Evolutionary conservation across 2,888 invertebrate genomes (phyloP).

Genomic region (Unio pictorum): DNA sequence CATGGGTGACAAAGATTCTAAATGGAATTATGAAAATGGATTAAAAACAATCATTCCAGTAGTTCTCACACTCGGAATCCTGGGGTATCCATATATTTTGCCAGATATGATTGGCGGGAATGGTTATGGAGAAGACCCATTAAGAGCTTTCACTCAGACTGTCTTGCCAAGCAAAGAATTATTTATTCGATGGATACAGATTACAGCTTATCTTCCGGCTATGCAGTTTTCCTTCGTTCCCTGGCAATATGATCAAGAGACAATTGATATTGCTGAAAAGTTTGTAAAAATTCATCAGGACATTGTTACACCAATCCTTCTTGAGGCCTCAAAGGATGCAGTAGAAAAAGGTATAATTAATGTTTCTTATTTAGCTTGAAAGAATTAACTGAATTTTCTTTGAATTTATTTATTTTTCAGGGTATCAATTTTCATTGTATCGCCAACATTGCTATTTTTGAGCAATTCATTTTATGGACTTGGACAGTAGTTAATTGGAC

Average conservation of each 20-base stretch:
- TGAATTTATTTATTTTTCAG: not conserved
- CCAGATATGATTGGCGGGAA: slow-evolving; percentile 95
- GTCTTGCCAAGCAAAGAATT: slow-evolving; percentile 64
- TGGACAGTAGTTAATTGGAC: too few species aligned
- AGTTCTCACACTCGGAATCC: slow-evolving; percentile 77
- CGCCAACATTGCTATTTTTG: too few species aligned
- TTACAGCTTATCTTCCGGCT: slow-evolving; percentile 91
- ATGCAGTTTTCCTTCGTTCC: slow-evolving; percentile 93
- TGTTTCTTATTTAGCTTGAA: not conserved
- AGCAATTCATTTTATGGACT: too few species aligned
- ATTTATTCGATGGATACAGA: slow-evolving; percentile 86
- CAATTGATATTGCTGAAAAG: slow-evolving; percentile 44
- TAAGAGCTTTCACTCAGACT: slow-evolving; percentile 37
- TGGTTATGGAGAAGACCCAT: slow-evolving; percentile 52
- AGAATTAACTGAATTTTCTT: not conserved
- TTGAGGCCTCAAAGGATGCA: slow-evolving; percentile 41
- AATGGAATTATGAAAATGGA: slow-evolving; percentile 87
- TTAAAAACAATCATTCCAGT: slow-evolving; percentile 86
- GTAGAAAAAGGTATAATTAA: slow-evolving; percentile 21
- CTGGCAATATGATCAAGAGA: slow-evolving; percentile 85
- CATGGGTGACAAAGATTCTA: slow-evolving; percentile 87
- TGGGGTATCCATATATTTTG: slow-evolving; percentile 91
- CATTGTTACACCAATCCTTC: slow-evolving; percentile 39
- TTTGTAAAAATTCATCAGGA: slow-evolving; percentile 45
- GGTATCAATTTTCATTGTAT: too few species aligned